Percentiles rank a stretch among this genome's conserved stretches.
Conservation (phyloP, 92 coral and sea anemone species). For the Hydrozoanthus gracilis region DNA sequence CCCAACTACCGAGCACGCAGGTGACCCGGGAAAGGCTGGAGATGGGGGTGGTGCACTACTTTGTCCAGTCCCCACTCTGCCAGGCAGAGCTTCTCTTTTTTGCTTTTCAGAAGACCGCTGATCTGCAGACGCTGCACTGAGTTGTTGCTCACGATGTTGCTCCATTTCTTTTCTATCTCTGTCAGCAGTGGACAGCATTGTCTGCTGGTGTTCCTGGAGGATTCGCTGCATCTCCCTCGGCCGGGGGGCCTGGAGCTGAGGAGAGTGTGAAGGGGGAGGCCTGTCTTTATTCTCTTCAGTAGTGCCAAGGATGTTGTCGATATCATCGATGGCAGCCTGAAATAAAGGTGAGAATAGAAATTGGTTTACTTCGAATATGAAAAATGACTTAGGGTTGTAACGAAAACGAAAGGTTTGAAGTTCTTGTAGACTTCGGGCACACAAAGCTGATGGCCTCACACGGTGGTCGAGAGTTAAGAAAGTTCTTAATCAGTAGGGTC, state of each 20-base stretch:
- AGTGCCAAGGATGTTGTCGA: constrained; percentile 91
- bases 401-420: too few relatives aligned
- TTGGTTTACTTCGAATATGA: not conserved
- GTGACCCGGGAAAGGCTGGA: constrained; percentile 67
- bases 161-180: constrained; percentile 83
- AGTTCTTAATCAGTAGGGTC: too few relatives aligned
- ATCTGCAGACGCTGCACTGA: constrained; percentile 27
- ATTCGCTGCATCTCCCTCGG: constrained; percentile 97
- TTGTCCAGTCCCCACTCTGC: constrained; percentile 64
- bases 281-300: constrained; percentile 87
- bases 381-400: too few relatives aligned
- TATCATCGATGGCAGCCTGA: constrained; percentile 94
- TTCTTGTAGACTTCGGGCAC: too few relatives aligned
- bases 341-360: not conserved
- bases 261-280: constrained; percentile 74
- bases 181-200: constrained; percentile 74
- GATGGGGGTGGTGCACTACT: constrained; percentile 87
- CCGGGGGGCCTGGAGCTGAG: constrained; percentile 97
- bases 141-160: constrained; percentile 52
- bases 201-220: constrained; percentile 91
- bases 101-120: constrained; percentile 48
- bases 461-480: too few relatives aligned
- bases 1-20: constrained; percentile 63
- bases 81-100: constrained; percentile 39
- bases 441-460: too few relatives aligned